phyloP scores from a whole-genome alignment of 37 sponge, comb jelly and placozoan species.

The Eunapius fragilis region DNA sequence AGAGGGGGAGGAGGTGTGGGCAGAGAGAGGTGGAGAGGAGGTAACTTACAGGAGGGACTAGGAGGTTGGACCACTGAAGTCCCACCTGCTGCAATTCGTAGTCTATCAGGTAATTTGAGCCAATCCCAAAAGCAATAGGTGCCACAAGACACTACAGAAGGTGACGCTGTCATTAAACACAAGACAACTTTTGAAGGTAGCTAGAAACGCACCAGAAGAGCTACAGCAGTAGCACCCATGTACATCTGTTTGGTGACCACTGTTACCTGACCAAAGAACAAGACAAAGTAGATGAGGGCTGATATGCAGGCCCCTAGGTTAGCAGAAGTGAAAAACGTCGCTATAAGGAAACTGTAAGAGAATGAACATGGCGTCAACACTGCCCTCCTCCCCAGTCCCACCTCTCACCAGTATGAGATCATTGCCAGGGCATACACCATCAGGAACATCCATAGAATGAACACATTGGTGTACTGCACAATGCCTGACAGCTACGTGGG shows the following conservation, averaged over 20 bases:
- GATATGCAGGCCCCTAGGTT: constrained; percentile 84
- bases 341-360: constrained; percentile 68
- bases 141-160: constrained; percentile 56
- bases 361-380: neutral
- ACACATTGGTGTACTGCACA: constrained; percentile 20
- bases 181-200: neutral
- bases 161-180: neutral
- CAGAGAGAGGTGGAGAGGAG: neutral
- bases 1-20: neutral
- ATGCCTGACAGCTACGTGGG: constrained; percentile 11
- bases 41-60: constrained; percentile 16
- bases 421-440: constrained; percentile 53
- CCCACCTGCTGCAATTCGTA: constrained; percentile 88
- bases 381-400: neutral
- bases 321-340: constrained; percentile 84
- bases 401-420: constrained; percentile 52
- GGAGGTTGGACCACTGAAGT: constrained; percentile 87
- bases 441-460: constrained; percentile 52
- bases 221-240: constrained; percentile 3
- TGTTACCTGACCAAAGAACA: constrained; percentile 57
- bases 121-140: constrained; percentile 77
- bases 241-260: constrained; percentile 18
- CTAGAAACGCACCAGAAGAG: constrained; percentile 20
- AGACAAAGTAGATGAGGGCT: constrained; percentile 78
- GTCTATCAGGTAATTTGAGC: constrained; percentile 55